Conservation (phyloP, 2,113 vertebrate genomes). For the Hiodon tergisus region DNA sequence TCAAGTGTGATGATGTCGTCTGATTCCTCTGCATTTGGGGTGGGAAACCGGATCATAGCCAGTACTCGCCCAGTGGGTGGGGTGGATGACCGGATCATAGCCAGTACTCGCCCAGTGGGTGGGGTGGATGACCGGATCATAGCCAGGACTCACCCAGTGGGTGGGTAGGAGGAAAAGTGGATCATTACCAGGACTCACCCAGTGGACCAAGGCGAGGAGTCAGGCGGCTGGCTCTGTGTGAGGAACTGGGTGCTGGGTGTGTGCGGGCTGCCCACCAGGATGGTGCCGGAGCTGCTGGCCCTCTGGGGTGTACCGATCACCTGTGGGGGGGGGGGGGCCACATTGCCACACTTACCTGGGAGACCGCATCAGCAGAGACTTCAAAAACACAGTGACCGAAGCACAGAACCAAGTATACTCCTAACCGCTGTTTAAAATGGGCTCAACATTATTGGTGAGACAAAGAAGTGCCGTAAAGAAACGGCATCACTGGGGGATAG, state of each 20-base stretch:
- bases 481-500: background rate
- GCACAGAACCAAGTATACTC: no score
- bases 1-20: no score
- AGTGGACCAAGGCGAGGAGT: constrained; percentile 95
- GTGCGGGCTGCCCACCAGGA: constrained; percentile 93
- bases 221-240: constrained; percentile 88
- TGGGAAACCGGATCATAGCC: no score
- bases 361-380: background rate
- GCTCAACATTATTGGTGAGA: no score
- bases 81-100: no score
- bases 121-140: no score
- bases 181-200: constrained; percentile 66
- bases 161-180: no score
- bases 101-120: no score
- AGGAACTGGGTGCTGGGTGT: constrained; percentile 91
- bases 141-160: no score
- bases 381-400: background rate
- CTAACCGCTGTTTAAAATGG: no score
- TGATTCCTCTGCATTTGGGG: no score
- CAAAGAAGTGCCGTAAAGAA: background rate
- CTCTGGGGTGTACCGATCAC: constrained; percentile 79
- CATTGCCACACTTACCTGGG: background rate
- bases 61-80: no score
- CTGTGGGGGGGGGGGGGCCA: constrained; percentile 36
- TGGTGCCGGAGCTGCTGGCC: constrained; percentile 75